Evolutionary conservation across 2,888 invertebrate species (phyloP), one percentile per base, ranked within the genome.

Genomic region (Rhingia rostrata): DNA sequence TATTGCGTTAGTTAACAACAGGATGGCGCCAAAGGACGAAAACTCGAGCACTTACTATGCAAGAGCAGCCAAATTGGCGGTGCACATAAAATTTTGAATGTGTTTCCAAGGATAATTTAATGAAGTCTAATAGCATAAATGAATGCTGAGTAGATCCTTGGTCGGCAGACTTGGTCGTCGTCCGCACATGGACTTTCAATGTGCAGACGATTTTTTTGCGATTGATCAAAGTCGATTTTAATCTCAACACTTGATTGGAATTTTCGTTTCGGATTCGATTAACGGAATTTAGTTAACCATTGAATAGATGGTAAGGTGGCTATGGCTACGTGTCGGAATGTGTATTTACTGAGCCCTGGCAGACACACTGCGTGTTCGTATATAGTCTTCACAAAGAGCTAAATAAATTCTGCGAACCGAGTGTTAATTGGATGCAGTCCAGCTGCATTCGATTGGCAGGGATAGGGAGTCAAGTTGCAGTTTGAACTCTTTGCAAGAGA

Each of bases 61-160:
- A 54, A 39, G 49, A 49, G 49, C 22, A 72, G 32, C 53, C 64
- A 60, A 79, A 84, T 79, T 78, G 79, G 63, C 74, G 49, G 69
- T 49, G 69, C 63, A 58, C 41, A 74, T 74, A 69, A 51, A 58
- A 58, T 84, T 83, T 74, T 73, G 58, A 83, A 69, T 83, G 83
- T 53, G 63, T 69, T 83, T 79, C 69, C 64, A 60, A 80, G 84
- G 74, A 63, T 80, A 84, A 75, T 70, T 80, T 74, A 54, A 84
- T 84, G 69, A 66, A 84, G 78, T 70, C 70, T 70, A 70, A 70
- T 70, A 56, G 37, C 47, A 49, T 78, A 64, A 78, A 78, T 51
- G 78, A 66, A 70, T 64, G 70, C 63, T 58, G 63, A 78, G 77
- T 77, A 39, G 53, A 53, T 61, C 30, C 39, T 43, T 4, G 30